Evolutionary conservation across 1,140 invertebrate genomes (phyloP), one percentile per base, ranked within the genome.

Genomic region (Eubasilissa regina): DNA sequence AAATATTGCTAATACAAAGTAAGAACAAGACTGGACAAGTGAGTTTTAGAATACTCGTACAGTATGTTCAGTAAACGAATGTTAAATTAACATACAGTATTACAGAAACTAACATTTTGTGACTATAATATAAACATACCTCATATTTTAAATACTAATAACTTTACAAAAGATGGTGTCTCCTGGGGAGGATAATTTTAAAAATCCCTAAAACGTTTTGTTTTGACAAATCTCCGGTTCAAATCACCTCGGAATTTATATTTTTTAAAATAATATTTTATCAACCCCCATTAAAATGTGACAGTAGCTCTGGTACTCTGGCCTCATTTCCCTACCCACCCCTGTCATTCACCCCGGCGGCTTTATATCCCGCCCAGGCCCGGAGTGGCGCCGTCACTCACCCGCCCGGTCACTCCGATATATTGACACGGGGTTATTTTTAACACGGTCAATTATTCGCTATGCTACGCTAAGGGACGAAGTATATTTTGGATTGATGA

Each of bases 381-480:
- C 43, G 44, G 66, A 35, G 60, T 35, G 43, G 19, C 21, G 8
- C 66, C 45, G 66, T 70, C 66, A 70, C 66, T 70, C 66, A 35
- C 35, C 15, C 66, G n/a, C 43, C 43, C 66, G 9, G 66, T 48
- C 66, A 70, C 66, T 70, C 66, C 43, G 45, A 47, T n/a, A 70
- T 70, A 70, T 70, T 70, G 66, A 47, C 66, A 70, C 66, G 43
- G 66, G 66, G 66, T 70, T 64, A 70, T 70, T 70, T 70, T 70
- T 70, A 70, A 70, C 66, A 48, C 13, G 66, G 44, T 70, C 66
- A 70, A 70, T 70, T 70, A 70, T 70, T 70, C 45, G n/a, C 43
- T 12, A 21, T 64, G 66, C 10, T 25, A n/a, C 8, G 4, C 9
- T 10, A 10, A 15, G n/a, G 44, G n/a, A 15, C 43, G 47, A 45